Percentiles rank a stretch among this genome's conserved stretches.
phyloP scores from a whole-genome alignment of 1,140 invertebrate genomes.

The Tigriopus japonicus region DNA sequence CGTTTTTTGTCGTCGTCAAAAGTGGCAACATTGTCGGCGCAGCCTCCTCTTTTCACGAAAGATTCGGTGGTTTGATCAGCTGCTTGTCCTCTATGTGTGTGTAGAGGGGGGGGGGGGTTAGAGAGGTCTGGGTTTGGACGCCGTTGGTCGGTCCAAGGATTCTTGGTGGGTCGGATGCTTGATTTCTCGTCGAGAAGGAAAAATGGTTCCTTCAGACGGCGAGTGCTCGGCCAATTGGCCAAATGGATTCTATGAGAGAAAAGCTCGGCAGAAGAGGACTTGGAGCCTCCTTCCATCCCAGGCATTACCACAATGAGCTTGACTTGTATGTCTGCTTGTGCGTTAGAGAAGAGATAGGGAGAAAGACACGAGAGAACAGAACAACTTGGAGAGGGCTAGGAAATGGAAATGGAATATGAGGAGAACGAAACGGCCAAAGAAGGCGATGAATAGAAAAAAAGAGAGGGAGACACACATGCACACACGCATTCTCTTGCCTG shows the following conservation, averaged over 20 bases:
- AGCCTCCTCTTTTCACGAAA: too few relatives aligned
- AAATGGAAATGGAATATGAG: conserved; percentile 1
- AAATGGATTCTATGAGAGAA: background rate
- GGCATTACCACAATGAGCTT: background rate
- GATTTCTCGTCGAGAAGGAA: background rate
- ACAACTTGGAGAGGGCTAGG: background rate
- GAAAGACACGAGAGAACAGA: background rate
- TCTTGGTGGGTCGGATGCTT: too few relatives aligned
- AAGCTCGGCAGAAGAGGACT: too few relatives aligned
- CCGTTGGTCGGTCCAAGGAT: too few relatives aligned
- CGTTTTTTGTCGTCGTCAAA: too few relatives aligned
- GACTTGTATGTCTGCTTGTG: background rate
- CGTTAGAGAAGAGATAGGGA: background rate
- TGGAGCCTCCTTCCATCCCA: too few relatives aligned
- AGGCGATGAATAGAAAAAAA: background rate
- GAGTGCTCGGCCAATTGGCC: background rate
- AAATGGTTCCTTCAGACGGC: background rate
- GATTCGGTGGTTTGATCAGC: too few relatives aligned
- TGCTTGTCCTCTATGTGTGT: too few relatives aligned
- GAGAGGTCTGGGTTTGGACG: background rate
- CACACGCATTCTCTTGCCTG: background rate
- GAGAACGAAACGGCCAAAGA: background rate
- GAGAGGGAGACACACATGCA: background rate
- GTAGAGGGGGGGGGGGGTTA: too few relatives aligned
- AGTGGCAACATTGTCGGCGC: too few relatives aligned